Evolutionary conservation across 2,797 vertebrate genomes (phyloP), one percentile per base, ranked within the genome.

Genomic region (Enteromius trimaculatus): DNA sequence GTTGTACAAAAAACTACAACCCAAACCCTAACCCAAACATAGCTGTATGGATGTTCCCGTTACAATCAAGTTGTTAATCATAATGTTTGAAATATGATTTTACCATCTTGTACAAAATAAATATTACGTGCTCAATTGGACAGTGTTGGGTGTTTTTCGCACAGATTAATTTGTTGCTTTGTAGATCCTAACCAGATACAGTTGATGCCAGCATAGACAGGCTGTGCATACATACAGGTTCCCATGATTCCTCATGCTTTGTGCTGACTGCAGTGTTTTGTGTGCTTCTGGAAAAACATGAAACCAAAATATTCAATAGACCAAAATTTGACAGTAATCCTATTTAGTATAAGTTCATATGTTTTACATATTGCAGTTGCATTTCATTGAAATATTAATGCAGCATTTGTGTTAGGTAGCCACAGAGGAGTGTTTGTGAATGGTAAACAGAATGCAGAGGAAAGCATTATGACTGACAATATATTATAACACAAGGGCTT

Each of bases 401-500:
- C 16, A n/a, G 6, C 6, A 4, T 75, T 37, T 3, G 17, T 51
- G 47, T 51, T n/a, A 3, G 19, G 49, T 34, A 53, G 26, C 44
- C 26, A 55, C 29, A 37, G 19, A 55, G 31, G 19, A 75, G 31
- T 31, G 55, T 55, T 74, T 26, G 16, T 71, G 71, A 82, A 51
- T 64, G 71, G 70, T 74, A 79, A 84, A 81, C 37, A 62, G 69
- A 69, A 76, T 70, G 72, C 74, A 71, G 79, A 62, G 72, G 17
- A 77, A 49, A 65, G 26, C 62, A 58, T 37, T 9, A 39, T 62
- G 80, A 80, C 53, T 76, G 88, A 62, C 51, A 79, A 85, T 74
- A 60, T 75, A 74, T 77, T 83, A 53, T 62, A 79, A 81, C 58
- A 49, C 71, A 65, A 66, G 64, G 83, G 75, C 82, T 80, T 77